A percentile compares a stretch with the other conserved stretches of the same genome.
These are phyloP conservation scores for Pipa parva DNA, from an alignment of 2,113 vertebrate species.

Conservation along the genomic window DNA sequence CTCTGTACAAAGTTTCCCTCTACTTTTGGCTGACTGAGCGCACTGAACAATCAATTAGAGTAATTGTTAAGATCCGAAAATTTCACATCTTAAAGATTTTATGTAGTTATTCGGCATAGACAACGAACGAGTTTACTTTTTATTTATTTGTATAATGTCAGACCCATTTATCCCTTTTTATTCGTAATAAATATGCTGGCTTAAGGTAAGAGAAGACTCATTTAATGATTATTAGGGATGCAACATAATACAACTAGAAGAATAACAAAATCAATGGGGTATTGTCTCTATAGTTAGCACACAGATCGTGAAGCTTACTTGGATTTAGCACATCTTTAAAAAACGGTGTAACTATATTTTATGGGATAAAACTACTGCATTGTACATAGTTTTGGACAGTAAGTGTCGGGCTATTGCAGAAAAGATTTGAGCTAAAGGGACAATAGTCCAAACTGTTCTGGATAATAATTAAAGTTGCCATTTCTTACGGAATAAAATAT, in stretches of 20 bases:
- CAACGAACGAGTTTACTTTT: conserved; percentile 38
- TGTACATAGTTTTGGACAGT: background rate
- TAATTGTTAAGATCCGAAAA: conserved; percentile 81
- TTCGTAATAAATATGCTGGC: conserved; percentile 42
- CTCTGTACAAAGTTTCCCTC: conserved; percentile 99
- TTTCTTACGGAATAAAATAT: too few species aligned
- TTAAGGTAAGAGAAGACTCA: conserved; percentile 32
- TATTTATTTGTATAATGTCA: conserved; percentile 40
- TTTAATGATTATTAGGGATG: conserved; percentile 43
- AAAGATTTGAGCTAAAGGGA: too few species aligned
- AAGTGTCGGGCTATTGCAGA: too few species aligned
- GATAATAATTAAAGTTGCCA: too few species aligned
- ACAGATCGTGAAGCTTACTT: conserved; percentile 37
- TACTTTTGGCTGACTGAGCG: conserved; percentile 91
- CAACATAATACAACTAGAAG: conserved; percentile 42
- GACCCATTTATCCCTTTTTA: conserved; percentile 44
- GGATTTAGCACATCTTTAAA: conserved; percentile 48
- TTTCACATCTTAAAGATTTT: conserved; percentile 42
- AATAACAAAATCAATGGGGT: conserved; percentile 52
- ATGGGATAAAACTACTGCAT: background rate
- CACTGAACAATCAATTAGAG: conserved; percentile 96
- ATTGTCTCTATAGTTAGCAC: conserved; percentile 52
- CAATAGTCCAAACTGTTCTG: too few species aligned
- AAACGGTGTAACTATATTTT: conserved; percentile 42
- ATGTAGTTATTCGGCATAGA: conserved; percentile 44